These are phyloP conservation scores for Idaea dimidiata DNA, from an alignment of 2,888 invertebrate species.

Conservation along the genomic window DNA sequence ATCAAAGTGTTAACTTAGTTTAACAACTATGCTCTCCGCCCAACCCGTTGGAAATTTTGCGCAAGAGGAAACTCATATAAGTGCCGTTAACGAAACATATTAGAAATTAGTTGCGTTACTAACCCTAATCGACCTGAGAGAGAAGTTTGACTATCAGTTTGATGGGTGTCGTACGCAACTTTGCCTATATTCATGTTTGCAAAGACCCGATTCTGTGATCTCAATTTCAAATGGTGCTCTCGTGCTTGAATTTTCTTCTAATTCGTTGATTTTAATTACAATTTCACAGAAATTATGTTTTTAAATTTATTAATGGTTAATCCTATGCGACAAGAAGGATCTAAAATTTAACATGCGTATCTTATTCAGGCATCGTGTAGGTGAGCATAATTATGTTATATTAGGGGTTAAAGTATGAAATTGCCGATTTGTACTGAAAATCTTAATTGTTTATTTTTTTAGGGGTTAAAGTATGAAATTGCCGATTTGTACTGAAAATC, in stretches of 20 bases:
- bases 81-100: slow-evolving; percentile 73
- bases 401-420: no score
- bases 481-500: no score
- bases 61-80: slow-evolving; percentile 57
- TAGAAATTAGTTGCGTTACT: slow-evolving; percentile 72
- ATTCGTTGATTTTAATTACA: neutral
- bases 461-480: no score
- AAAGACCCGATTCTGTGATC: slow-evolving; percentile 8
- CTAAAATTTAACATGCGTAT: no score
- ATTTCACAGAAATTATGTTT: neutral
- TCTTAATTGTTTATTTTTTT: no score
- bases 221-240: neutral
- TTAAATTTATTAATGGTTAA: no score
- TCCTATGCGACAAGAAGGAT: no score
- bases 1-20: slow-evolving; percentile 60
- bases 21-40: slow-evolving; percentile 53
- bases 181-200: slow-evolving; percentile 22
- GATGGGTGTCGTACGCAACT: slow-evolving; percentile 44
- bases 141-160: slow-evolving; percentile 62
- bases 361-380: no score
- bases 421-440: no score
- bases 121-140: slow-evolving; percentile 61
- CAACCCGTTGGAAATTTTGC: slow-evolving; percentile 52
- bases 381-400: no score
- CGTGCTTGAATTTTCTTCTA: neutral